Evolutionary conservation across 2,888 invertebrate genomes (phyloP).

Genomic region (Caenorhabditis doughertyi): DNA sequence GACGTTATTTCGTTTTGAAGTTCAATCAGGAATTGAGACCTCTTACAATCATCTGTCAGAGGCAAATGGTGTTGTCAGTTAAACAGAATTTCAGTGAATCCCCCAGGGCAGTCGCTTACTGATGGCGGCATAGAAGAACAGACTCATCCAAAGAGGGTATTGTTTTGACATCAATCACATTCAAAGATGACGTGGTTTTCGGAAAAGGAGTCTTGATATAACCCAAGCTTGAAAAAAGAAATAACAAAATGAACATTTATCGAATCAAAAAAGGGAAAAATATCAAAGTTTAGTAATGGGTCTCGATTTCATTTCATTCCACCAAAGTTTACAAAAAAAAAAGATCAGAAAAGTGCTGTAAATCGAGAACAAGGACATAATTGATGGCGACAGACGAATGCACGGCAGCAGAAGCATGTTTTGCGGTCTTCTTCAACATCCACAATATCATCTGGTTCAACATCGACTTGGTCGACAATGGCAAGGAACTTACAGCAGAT

Average conservation of each 20-base stretch:
- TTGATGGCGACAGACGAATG: slow-evolving; percentile 74
- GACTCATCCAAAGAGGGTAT: slow-evolving; percentile 12
- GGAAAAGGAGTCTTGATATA: too few species aligned
- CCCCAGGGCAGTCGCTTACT: slow-evolving; percentile 30
- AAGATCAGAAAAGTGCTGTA: slow-evolving; percentile 58
- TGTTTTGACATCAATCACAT: slow-evolving; percentile 37
- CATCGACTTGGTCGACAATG: slow-evolving; percentile 35
- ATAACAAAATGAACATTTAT: background rate
- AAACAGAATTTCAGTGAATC: slow-evolving; percentile 19
- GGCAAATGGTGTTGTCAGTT: slow-evolving; percentile 10
- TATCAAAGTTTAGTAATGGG: too few species aligned
- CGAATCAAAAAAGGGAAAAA: background rate
- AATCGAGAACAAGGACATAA: slow-evolving; percentile 74
- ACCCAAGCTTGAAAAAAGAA: background rate
- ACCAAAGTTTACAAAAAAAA: too few species aligned
- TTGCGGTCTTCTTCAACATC: slow-evolving; percentile 54
- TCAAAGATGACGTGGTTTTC: slow-evolving; percentile 25
- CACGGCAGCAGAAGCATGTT: slow-evolving; percentile 74
- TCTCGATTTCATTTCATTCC: background rate
- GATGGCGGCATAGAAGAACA: slow-evolving; percentile 14
- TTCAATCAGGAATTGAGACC: background rate
- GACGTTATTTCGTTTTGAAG: too few species aligned
- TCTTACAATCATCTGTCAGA: background rate
- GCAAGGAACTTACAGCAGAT: slow-evolving; percentile 40
- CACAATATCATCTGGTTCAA: slow-evolving; percentile 28